Conservation (phyloP, 2,797 vertebrate genomes). For the Pempheris klunzingeri region DNA sequence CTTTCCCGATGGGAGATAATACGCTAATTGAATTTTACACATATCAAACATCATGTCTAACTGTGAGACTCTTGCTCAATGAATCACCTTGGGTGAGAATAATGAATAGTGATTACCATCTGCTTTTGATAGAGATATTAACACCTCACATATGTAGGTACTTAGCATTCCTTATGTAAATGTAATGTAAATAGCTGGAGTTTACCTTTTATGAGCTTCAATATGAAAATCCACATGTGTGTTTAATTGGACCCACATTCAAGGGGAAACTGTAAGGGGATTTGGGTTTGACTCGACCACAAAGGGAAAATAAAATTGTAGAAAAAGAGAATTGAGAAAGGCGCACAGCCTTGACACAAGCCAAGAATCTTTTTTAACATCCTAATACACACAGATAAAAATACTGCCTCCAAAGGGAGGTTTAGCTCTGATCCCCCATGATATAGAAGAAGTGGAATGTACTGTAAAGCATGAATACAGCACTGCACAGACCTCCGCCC, state of each 20-base stretch:
- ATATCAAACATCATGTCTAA: constrained; percentile 23
- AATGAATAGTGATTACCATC: constrained; percentile 67
- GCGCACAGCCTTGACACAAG: constrained; percentile 55
- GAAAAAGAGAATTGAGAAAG: constrained; percentile 46
- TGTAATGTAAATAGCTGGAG: constrained; percentile 77
- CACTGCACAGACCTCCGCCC: constrained; percentile 24
- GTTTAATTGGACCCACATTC: constrained; percentile 85
- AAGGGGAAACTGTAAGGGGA: constrained; percentile 67
- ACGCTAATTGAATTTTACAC: constrained; percentile 8
- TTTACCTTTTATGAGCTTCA: constrained; percentile 80
- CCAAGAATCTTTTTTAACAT: constrained; percentile 67
- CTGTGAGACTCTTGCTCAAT: constrained; percentile 36
- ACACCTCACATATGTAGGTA: constrained; percentile 73
- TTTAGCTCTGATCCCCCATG: constrained; percentile 68
- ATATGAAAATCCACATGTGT: constrained; percentile 85
- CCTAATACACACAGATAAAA: constrained; percentile 69
- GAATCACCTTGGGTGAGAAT: constrained; percentile 31
- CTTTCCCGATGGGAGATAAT: constrained; percentile 26
- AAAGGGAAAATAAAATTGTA: constrained; percentile 75
- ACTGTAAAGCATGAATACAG: constrained; percentile 61
- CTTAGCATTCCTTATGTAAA: constrained; percentile 82
- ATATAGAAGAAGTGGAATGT: constrained; percentile 76
- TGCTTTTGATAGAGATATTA: constrained; percentile 75
- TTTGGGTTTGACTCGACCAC: constrained; percentile 77
- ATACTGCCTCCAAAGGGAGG: constrained; percentile 58